Conservation (phyloP, 2,113 vertebrate species). For the Pelusios castaneus region DNA sequence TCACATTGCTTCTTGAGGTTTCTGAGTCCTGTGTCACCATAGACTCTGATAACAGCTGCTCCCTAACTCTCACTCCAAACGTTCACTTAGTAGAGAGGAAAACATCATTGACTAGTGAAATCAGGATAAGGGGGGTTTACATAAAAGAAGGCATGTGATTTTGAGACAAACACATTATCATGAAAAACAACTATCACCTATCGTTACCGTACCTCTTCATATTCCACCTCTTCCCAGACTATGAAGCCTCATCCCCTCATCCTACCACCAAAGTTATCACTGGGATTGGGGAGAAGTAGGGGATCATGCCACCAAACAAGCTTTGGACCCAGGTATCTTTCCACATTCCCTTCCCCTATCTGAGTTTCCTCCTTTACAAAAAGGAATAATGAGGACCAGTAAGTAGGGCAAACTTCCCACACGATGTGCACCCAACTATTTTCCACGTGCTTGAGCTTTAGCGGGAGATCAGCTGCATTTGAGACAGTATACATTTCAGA, state of each 20-base stretch:
- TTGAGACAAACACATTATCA: background rate
- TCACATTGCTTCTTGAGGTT: background rate
- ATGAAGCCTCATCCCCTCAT: background rate
- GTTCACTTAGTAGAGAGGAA: too few species aligned
- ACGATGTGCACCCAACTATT: background rate
- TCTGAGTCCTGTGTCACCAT: background rate
- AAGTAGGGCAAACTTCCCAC: background rate
- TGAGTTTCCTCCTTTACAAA: background rate
- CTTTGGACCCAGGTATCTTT: background rate
- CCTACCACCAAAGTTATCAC: background rate
- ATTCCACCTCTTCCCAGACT: background rate
- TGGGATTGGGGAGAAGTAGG: background rate
- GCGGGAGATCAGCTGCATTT: rapidly evolving
- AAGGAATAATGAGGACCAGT: background rate
- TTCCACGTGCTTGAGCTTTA: background rate
- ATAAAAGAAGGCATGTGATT: background rate
- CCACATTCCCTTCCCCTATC: background rate
- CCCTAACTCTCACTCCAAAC: background rate
- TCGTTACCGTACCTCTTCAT: background rate
- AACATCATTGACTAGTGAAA: background rate
- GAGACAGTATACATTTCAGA: background rate
- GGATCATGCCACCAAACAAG: background rate
- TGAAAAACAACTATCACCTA: background rate
- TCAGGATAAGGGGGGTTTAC: background rate
- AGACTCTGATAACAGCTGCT: background rate